These are phyloP conservation scores for Nasonia vitripennis DNA, from an alignment of 1,140 invertebrate species.

Conservation along the genomic window DNA sequence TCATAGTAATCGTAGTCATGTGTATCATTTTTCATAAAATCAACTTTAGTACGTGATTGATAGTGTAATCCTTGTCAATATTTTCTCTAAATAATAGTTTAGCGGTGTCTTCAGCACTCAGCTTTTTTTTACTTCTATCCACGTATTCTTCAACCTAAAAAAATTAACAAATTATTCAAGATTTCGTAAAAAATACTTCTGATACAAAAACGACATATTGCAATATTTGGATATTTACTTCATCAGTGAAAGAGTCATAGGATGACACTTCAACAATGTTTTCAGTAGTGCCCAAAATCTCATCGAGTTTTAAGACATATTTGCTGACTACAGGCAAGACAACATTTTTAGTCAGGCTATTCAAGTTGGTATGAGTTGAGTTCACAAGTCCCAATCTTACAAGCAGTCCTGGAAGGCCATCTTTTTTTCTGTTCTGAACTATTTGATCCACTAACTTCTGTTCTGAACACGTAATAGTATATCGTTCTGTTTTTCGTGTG, in stretches of 20 bases:
- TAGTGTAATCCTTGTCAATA: no score
- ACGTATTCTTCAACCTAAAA: no score
- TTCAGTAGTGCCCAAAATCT: slow-evolving; percentile 7
- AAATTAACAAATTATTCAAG: no score
- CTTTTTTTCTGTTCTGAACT: slow-evolving; percentile 24
- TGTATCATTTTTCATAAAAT: no score
- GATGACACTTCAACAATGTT: background rate
- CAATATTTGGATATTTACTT: slow-evolving; percentile 14
- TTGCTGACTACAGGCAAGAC: slow-evolving; percentile 1
- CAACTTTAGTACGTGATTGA: no score
- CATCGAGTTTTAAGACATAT: slow-evolving; percentile 39
- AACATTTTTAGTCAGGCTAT: background rate
- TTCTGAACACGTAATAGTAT: background rate
- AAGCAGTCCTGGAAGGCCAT: slow-evolving; percentile 3
- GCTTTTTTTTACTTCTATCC: no score
- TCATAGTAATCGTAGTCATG: no score
- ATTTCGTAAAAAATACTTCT: no score
- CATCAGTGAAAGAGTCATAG: background rate
- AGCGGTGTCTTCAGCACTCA: no score
- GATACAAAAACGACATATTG: no score
- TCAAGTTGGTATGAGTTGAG: background rate
- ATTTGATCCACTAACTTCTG: background rate
- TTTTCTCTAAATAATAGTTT: no score
- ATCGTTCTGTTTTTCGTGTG: background rate
- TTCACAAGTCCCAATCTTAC: slow-evolving; percentile 19